Conservation (phyloP, 2,888 invertebrate species). For the Colostygia pectinataria region DNA sequence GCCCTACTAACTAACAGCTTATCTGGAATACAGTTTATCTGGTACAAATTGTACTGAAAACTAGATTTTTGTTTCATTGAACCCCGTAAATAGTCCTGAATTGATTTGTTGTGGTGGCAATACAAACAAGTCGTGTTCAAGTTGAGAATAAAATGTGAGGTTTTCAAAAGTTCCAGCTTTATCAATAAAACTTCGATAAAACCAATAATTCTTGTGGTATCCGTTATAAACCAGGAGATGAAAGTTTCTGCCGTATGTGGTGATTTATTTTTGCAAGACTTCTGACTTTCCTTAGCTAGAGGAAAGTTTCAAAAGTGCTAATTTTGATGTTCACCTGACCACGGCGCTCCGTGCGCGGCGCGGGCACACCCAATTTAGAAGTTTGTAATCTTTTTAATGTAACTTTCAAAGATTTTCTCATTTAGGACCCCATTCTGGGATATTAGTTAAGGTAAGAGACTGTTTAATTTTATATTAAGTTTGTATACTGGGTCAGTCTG, state of each 20-base stretch:
- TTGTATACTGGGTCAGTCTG: too few species aligned
- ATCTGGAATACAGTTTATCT: too few species aligned
- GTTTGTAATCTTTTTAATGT: slow-evolving; percentile 8
- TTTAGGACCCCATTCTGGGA: neutral
- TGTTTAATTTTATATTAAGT: neutral
- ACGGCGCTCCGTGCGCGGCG: neutral
- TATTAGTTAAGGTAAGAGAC: too few species aligned
- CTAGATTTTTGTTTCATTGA: too few species aligned
- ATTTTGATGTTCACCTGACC: slow-evolving; percentile 6
- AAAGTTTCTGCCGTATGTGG: slow-evolving; percentile 2
- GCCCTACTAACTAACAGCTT: too few species aligned
- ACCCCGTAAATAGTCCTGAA: too few species aligned
- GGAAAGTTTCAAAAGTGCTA: neutral
- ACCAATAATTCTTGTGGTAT: slow-evolving; percentile 14
- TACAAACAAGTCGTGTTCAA: too few species aligned
- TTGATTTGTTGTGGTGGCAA: too few species aligned
- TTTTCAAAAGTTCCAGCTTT: slow-evolving; percentile 8
- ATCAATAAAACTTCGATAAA: slow-evolving; percentile 19
- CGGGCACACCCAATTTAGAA: neutral
- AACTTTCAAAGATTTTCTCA: slow-evolving; percentile 2
- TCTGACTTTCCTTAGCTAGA: neutral
- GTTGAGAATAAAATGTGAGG: neutral
- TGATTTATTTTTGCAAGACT: slow-evolving; percentile 16
- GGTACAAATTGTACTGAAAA: too few species aligned
- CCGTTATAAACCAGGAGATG: slow-evolving; percentile 5